Base-by-base conservation (phyloP, 2,888 invertebrate species). In the Julus scandinavius region DNA sequence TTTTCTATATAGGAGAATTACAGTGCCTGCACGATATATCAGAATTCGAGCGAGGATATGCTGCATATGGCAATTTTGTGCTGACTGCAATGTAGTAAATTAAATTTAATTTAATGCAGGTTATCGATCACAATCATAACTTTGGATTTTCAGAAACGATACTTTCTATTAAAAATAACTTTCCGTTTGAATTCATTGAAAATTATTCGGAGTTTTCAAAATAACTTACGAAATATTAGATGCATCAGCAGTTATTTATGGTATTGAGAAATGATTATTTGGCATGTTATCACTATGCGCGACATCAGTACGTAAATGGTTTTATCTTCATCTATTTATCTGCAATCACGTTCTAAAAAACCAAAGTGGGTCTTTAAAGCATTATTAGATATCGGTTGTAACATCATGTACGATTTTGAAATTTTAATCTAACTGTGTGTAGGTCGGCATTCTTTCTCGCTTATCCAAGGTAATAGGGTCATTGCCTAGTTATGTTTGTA, bases 401-500 rank as follows among this genome's bases (percentile, higher is more conserved):
- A 58, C 58, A 58, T 58, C 11, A 17, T 1, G 13, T 9, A 13
- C 13, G 50, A 50, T 50, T 50, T 50, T 50, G 50, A 50, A 58
- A 58, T 58, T 58, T 4, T 58, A 15, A 58, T 58, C 58, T 58
- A 58, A 58, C 17, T 58, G 17, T 58, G 58, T 58, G 58, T 58
- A 58, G 58, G 58, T 58, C 17, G 58, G 58, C 58, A 58, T 58
- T 58, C 58, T 58, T 58, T 58, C 13, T 5, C 58, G 2, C 17
- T 58, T 17, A 58, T 58, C 58, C 58, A 58, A 58, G 58, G 58
- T 58, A 58, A 58, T 17, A 58, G 58, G 58, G 58, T 58, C 58
- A 58, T 58, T 58, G 58, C 58, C 58, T 58, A 58, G 58, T 58
- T 58, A 15, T 17, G 17, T 58, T 17, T 58, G 58, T 15, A 58